Base-by-base conservation (phyloP, 35 echinoderm and acorn worm species). In the Ophioderma brevispina region DNA sequence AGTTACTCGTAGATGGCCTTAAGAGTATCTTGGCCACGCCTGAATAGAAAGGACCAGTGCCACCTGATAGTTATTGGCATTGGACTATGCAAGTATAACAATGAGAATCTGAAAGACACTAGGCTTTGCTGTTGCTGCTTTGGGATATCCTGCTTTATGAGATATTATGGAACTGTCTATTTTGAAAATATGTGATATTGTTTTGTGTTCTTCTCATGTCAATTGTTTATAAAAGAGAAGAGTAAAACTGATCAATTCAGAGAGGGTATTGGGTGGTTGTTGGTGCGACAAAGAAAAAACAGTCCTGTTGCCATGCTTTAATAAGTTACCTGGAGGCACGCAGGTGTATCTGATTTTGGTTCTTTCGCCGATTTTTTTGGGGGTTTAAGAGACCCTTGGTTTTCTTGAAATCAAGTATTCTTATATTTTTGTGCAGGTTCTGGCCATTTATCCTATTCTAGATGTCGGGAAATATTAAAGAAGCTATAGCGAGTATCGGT, bases 381-480 rank as follows among this genome's bases (percentile, higher is more conserved):
- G n/a, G n/a, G n/a, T n/a, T n/a, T n/a, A n/a, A n/a, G 35, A 42
- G 87, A 13, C 87, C 87, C 0, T 18, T 89, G 31, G 30, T 36
- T 31, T 80, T 46, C 40, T 25, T 17, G 8, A 80, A 55, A 43
- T 80, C 87, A 21, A 32, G 8, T 21, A n/a, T 34, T 0, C 8
- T 31, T 30, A 36, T 52, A 25, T 38, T 13, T 13, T 35, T 86
- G n/a, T 13, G 34, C 55, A n/a, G n/a, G n/a, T 23, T 59, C 33
- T 23, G 87, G 77, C 35, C 35, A 92, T 11, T 15, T 92, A 35
- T 92, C 90, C 13, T 92, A 92, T 37, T 32, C 82, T 1, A 77
- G 90, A 38, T 93, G 91, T 89, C 70, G 91, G 31, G 91, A 39
- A 34, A 77, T 21, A 82, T 82, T 17, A 88, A 83, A 31, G 76